Conservation (phyloP, 2,113 vertebrate species). For the Hipposideros armiger region DNA sequence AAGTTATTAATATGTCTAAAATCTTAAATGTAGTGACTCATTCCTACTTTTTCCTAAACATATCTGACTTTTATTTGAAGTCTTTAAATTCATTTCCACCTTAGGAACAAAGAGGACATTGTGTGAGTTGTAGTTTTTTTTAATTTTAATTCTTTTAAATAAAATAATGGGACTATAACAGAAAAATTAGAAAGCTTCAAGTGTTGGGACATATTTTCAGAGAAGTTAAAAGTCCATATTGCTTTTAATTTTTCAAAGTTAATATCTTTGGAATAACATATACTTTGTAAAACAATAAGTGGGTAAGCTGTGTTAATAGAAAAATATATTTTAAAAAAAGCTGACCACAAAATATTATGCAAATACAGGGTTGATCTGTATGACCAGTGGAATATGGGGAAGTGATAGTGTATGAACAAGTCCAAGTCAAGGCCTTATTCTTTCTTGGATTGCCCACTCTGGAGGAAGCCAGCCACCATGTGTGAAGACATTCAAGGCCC, state of each 20-base stretch:
- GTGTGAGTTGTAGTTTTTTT: not conserved
- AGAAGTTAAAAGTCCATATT: slow-evolving; percentile 18
- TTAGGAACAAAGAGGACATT: slow-evolving; percentile 34
- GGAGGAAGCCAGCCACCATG: not conserved
- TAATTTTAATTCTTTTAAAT: slow-evolving; percentile 56
- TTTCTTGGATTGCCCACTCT: not conserved
- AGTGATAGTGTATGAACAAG: not conserved
- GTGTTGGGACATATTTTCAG: slow-evolving; percentile 10
- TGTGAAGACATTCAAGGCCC: slow-evolving; percentile 29
- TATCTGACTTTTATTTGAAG: slow-evolving; percentile 50
- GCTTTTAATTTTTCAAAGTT: slow-evolving; percentile 48
- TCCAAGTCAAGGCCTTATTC: not conserved
- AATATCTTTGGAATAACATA: slow-evolving; percentile 3
- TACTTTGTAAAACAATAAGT: slow-evolving; percentile 27
- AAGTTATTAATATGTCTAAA: not conserved
- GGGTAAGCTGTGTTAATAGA: not conserved
- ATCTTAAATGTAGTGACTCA: not conserved
- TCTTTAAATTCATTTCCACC: slow-evolving; percentile 20
- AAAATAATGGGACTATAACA: slow-evolving; percentile 31
- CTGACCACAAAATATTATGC: not conserved
- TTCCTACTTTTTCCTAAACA: not conserved
- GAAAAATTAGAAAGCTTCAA: slow-evolving; percentile 7
- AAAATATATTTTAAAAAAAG: not conserved
- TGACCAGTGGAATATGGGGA: not conserved
- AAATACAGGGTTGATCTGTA: not conserved